Percentiles rank a stretch among this genome's conserved stretches.
phyloP scores from a whole-genome alignment of 2,797 vertebrate species.

The Enteromius paludinosus region DNA sequence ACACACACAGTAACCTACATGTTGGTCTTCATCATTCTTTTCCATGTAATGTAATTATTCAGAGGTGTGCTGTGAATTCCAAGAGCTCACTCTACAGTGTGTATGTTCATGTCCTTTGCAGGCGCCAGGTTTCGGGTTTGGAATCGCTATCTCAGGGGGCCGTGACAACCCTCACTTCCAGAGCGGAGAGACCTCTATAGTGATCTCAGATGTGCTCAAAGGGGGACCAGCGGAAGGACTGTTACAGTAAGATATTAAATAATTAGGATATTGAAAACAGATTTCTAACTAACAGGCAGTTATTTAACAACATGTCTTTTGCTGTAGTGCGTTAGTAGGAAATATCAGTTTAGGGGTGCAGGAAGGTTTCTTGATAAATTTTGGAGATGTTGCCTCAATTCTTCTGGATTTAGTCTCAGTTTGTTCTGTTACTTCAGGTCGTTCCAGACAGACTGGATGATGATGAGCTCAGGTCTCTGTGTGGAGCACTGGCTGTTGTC shows the following conservation, averaged over 20 bases:
- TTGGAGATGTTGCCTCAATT: too few species aligned
- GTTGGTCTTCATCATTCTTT: slow-evolving; percentile 6
- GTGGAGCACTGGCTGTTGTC: too few species aligned
- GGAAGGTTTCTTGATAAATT: too few species aligned
- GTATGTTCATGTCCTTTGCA: slow-evolving; percentile 62
- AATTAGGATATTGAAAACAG: not conserved
- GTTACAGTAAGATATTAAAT: slow-evolving; percentile 87
- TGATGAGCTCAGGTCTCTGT: too few species aligned
- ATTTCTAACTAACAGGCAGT: too few species aligned
- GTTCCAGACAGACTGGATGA: too few species aligned
- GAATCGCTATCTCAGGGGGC: slow-evolving; percentile 98
- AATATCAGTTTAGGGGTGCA: too few species aligned
- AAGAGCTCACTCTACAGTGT: slow-evolving; percentile 16
- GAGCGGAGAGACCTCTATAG: slow-evolving; percentile 98
- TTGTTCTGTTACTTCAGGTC: too few species aligned
- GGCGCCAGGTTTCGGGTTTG: slow-evolving; percentile 98
- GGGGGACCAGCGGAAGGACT: slow-evolving; percentile 97
- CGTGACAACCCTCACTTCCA: slow-evolving; percentile 99
- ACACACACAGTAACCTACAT: slow-evolving; percentile 25
- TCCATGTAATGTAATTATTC: slow-evolving; percentile 41
- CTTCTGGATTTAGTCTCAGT: too few species aligned
- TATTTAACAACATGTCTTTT: too few species aligned
- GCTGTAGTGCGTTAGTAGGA: too few species aligned
- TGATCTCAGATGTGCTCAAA: slow-evolving; percentile 98
- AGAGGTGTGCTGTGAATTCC: slow-evolving; percentile 25